Percentiles rank a stretch among this genome's conserved stretches.
These are phyloP conservation scores for Magallana nippona DNA, from an alignment of 2,888 invertebrate genomes.

Conservation along the genomic window DNA sequence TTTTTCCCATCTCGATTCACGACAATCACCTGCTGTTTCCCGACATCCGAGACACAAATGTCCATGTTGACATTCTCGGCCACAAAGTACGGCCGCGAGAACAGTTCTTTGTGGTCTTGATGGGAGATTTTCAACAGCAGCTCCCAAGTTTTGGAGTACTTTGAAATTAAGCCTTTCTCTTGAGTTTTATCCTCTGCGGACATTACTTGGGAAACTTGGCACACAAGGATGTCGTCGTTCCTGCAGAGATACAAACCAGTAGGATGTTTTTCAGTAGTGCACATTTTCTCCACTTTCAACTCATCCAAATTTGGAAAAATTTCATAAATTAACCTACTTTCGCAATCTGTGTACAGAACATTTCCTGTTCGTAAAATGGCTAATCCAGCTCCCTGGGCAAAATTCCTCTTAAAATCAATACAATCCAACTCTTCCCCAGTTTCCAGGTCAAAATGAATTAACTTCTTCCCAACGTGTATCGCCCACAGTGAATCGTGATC, in stretches of 20 bases:
- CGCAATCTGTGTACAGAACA: background rate
- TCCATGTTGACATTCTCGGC: background rate
- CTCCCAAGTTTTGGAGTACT: background rate
- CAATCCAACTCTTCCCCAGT: background rate
- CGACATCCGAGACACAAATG: background rate
- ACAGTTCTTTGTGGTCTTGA: background rate
- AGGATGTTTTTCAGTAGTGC: background rate
- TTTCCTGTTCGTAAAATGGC: constrained; percentile 7
- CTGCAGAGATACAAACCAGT: constrained; percentile 10
- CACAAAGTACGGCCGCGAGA: background rate
- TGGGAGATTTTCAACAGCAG: background rate
- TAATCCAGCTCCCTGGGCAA: background rate
- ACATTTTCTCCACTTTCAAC: background rate
- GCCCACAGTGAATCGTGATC: background rate
- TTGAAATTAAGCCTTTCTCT: background rate
- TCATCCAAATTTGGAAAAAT: background rate
- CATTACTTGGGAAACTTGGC: background rate
- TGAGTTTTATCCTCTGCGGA: background rate
- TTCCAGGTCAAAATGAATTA: background rate
- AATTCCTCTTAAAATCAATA: background rate
- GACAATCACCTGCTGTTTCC: background rate
- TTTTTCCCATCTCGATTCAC: background rate
- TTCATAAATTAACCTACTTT: background rate
- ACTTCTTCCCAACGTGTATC: background rate
- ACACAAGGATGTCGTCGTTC: constrained; percentile 6